phyloP scores from a whole-genome alignment of 2,797 vertebrate genomes.

The Cirrhinus molitorella region DNA sequence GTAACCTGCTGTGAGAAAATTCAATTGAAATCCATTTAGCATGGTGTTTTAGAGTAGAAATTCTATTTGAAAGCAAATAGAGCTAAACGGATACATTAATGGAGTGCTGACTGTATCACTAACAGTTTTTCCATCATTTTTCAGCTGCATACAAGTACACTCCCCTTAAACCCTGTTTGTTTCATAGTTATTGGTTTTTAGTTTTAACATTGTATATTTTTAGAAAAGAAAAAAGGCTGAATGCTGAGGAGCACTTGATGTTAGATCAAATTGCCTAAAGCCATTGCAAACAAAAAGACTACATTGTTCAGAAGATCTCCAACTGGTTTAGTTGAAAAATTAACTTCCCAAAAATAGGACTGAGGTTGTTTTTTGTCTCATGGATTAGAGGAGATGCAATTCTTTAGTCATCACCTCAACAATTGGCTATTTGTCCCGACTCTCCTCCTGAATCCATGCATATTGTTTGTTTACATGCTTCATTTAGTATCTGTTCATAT shows the following conservation, averaged over 20 bases:
- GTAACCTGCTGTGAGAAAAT: slow-evolving; percentile 29
- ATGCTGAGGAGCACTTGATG: slow-evolving; percentile 23
- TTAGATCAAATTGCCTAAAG: slow-evolving; percentile 17
- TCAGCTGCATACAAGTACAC: neutral
- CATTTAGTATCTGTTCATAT: slow-evolving; percentile 26
- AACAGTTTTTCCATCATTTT: slow-evolving; percentile 5
- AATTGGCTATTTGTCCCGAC: slow-evolving; percentile 9
- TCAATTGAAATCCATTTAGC: slow-evolving; percentile 30
- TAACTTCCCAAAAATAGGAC: neutral
- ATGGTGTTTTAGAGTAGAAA: slow-evolving; percentile 35
- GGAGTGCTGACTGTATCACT: slow-evolving; percentile 12
- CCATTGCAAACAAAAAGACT: neutral
- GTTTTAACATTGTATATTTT: slow-evolving; percentile 17
- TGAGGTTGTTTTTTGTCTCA: neutral
- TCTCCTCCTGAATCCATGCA: slow-evolving; percentile 33
- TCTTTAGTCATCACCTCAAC: slow-evolving; percentile 10
- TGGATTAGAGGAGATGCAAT: slow-evolving; percentile 6
- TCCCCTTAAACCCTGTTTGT: slow-evolving; percentile 11
- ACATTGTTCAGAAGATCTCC: neutral
- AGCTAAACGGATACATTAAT: neutral
- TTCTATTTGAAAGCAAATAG: slow-evolving; percentile 9
- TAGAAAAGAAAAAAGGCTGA: neutral
- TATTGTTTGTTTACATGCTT: slow-evolving; percentile 43
- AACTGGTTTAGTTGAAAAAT: neutral
- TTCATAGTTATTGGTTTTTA: slow-evolving; percentile 20